Evolutionary conservation across 2,113 vertebrate genomes (phyloP), one percentile per base, ranked within the genome.

Genomic region (Bos javanicus): DNA sequence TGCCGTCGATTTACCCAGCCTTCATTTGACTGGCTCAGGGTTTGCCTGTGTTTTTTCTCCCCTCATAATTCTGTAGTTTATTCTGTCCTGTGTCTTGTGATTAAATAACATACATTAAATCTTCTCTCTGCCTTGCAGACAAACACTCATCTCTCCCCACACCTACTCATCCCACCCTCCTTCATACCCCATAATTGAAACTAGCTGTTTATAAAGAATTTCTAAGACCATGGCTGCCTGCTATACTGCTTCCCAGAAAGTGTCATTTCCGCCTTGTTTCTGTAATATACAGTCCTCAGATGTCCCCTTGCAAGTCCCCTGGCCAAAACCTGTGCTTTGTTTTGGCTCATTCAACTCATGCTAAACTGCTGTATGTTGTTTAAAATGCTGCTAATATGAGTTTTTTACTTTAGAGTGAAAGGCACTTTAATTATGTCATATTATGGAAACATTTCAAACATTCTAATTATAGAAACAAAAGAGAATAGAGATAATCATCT

Each of bases 231-330:
- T 91, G 52, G 54, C 91, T 85, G 28, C 26, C 64, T 82, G 76
- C 91, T 93, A 89, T 81, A 85, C 59, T 57, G 33, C 84, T 96
- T 95, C 59, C 87, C 64, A 86, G 85, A 81, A 95, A 64, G n/a
- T 93, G 80, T 62, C 87, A 28, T 95, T 92, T 97, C 92, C 86
- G 57, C 46, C 78, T 94, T 90, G 46, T 74, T 96, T 94, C 87
- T 83, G 8, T 74, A 67, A 43, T 50, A 30, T 57, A 46, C 43
- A 57, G 23, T 78, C 81, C 43, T 97, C 67, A 74, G 5, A 17
- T 87, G 84, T 95, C 17, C 92, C 74, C 80, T 85, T 43, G 21
- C 48, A 88, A 33, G 23, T 39, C 85, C 30, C n/a, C 36, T 80
- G 43, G 39, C 23, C 84, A 74, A 67, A 64, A 74, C 93, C 83